Base-by-base conservation (phyloP, 2,888 invertebrate genomes). In the Dusona sp. region DNA sequence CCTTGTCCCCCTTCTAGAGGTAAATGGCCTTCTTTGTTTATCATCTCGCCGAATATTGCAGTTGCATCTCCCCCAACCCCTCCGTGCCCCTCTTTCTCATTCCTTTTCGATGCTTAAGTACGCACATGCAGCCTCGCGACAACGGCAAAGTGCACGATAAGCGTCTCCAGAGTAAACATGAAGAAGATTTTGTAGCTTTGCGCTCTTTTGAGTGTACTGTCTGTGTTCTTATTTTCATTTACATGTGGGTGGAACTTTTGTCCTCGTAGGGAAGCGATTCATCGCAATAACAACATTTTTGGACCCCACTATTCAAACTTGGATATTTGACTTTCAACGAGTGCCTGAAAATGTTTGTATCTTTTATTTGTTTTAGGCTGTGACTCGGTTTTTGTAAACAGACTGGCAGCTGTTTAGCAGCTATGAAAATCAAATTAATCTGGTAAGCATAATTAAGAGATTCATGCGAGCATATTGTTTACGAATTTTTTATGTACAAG, bases 131-230 rank as follows among this genome's bases (percentile, higher is more conserved):
- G 74, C 70, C 54, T 74, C 84, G 77, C 79, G 83, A 77, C 84
- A 81, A 82, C 84, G 88, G 88, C 91, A 91, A 91, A 91, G 91
- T 91, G 91, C 91, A 90, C 29, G 42, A 42, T 42, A 42, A 42
- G 42, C 11, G 42, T 42, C 13, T 42, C 3, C 42, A 42, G 42
- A 42, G 42, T 42, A 42, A 42, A 42, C 42, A 42, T 13, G 13
- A 13, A 42, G 42, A 42, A 11, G 42, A 42, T 42, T 42, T 42
- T 13, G 42, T 42, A 42, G 42, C 42, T 42, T 42, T 42, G 42
- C 13, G 13, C 42, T 11, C 42, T 42, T 42, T 42, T 11, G 42
- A 42, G 13, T 42, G 9, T 38, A 38, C 42, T 13, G 13, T 42
- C 42, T 42, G 42, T 13, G 42, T 42, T 11, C 42, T 42, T 42